phyloP scores from a whole-genome alignment of 2,113 vertebrate genomes.

The Rhabdomys dilectus region DNA sequence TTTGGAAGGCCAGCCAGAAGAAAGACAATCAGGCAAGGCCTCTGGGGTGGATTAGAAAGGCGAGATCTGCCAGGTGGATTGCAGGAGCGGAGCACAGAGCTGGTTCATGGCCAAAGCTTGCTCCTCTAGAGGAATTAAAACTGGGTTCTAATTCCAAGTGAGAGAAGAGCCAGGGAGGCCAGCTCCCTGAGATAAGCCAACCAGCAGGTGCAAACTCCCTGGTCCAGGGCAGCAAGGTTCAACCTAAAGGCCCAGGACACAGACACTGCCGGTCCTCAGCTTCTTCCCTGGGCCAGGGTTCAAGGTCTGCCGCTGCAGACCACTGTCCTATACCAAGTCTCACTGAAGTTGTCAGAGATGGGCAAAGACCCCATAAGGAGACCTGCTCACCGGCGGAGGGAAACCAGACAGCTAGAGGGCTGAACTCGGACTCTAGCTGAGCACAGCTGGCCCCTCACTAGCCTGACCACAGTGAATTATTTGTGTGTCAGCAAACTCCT shows the following conservation, averaged over 20 bases:
- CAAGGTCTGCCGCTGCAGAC: too few relatives aligned
- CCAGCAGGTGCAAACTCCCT: background rate
- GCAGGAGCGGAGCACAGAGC: constrained; percentile 74
- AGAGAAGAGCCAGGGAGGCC: constrained; percentile 76
- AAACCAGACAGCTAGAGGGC: background rate
- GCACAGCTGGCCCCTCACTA: background rate
- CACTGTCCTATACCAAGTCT: background rate
- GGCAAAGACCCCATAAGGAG: background rate
- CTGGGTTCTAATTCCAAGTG: constrained; percentile 83
- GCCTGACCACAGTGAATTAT: background rate
- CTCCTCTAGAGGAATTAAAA: constrained; percentile 82
- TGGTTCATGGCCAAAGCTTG: constrained; percentile 79
- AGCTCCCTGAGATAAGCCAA: constrained; percentile 78
- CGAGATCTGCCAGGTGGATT: constrained; percentile 72
- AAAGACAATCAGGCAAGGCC: constrained; percentile 84
- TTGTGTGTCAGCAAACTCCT: background rate
- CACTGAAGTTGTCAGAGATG: background rate
- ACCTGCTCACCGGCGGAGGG: too few relatives aligned
- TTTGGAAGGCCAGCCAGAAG: background rate
- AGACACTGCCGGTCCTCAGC: background rate
- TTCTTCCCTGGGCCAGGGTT: too few relatives aligned
- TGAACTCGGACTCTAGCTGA: background rate
- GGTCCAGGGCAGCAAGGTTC: background rate
- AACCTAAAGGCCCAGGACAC: background rate
- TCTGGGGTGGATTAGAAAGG: constrained; percentile 76